Evolutionary conservation across 2,797 vertebrate genomes (phyloP).

Genomic region (Avahi laniger): DNA sequence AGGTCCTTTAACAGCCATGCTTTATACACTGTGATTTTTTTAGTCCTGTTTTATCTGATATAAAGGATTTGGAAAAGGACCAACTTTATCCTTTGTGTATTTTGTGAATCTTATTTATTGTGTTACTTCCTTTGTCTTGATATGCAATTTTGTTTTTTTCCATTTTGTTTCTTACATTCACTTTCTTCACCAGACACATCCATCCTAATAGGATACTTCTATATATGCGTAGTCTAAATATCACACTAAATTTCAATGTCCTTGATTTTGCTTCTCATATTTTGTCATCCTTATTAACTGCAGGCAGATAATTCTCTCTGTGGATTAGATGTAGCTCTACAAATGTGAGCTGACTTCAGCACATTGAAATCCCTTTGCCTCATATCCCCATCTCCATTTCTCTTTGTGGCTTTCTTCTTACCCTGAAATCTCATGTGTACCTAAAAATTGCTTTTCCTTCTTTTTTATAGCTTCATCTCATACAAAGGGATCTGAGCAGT

Average conservation of each 20-base stretch:
- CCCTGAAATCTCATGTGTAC: neutral
- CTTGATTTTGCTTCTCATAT: constrained; percentile 21
- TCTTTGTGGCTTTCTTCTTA: neutral
- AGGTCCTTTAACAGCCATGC: constrained; percentile 21
- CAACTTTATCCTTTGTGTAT: neutral
- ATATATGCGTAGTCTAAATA: neutral
- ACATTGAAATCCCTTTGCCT: neutral
- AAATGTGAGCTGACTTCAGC: neutral
- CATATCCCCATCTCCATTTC: neutral
- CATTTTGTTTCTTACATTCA: neutral
- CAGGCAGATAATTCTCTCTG: neutral
- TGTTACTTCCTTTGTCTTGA: neutral
- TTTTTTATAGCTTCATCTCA: neutral
- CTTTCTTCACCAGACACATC: constrained; percentile 21
- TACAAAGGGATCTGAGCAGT: neutral
- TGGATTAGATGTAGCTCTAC: neutral
- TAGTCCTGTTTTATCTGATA: constrained; percentile 8
- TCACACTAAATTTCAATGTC: neutral
- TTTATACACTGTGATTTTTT: constrained; percentile 42
- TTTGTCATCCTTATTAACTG: constrained; percentile 4
- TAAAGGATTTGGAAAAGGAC: neutral
- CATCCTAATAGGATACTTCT: neutral
- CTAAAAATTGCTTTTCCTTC: neutral
- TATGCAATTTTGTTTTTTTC: neutral
- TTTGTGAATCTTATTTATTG: constrained; percentile 47